Conservation (phyloP, 2,797 vertebrate genomes). For the Melanotaenia pygmaea region DNA sequence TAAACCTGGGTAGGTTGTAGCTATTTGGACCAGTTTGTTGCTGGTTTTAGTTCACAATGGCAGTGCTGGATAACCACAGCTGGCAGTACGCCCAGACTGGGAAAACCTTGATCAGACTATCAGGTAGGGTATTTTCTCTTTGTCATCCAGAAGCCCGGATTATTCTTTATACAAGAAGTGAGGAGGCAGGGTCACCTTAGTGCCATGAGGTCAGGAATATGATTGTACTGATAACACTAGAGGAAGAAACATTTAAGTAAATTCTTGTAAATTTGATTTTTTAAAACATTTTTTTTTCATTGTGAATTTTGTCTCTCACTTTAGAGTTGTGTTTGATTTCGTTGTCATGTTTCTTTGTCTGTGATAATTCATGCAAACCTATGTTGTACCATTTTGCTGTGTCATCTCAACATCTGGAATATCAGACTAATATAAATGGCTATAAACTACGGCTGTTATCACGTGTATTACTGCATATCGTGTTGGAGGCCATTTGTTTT, state of each 20-base stretch:
- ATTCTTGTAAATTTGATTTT: background rate
- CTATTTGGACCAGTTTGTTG: constrained; percentile 16
- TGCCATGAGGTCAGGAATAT: background rate
- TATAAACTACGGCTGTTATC: background rate
- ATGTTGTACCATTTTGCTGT: background rate
- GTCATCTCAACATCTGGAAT: background rate
- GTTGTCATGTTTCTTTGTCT: background rate
- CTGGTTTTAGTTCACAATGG: constrained; percentile 65
- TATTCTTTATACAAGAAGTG: background rate
- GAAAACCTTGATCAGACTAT: constrained; percentile 80
- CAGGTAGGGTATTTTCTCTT: constrained; percentile 72
- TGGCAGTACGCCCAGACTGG: constrained; percentile 84
- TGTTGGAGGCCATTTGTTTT: background rate
- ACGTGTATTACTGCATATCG: background rate
- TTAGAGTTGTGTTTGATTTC: background rate
- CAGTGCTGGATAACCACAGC: constrained; percentile 81
- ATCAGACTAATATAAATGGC: background rate
- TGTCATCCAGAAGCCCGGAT: constrained; percentile 8
- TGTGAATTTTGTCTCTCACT: background rate
- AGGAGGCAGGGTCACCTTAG: background rate
- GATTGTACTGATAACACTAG: background rate
- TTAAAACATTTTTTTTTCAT: background rate
- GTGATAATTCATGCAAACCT: background rate
- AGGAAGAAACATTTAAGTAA: background rate
- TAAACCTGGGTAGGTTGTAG: constrained; percentile 8